Conservation (phyloP, 2,888 invertebrate genomes). For the Morinoia aosen region DNA sequence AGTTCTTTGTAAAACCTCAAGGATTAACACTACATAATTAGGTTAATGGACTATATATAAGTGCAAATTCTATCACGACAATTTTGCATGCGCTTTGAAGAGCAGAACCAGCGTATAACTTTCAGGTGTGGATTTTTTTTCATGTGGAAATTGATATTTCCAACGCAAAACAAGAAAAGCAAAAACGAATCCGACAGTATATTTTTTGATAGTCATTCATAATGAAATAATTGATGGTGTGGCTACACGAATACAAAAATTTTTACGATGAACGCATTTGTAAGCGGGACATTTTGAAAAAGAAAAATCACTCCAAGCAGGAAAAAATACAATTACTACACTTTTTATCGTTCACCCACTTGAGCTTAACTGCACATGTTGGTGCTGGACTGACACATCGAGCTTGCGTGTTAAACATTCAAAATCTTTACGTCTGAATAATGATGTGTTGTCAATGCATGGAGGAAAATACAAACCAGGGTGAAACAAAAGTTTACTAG, state of each 20-base stretch:
- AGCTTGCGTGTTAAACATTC: neutral
- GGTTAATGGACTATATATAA: neutral
- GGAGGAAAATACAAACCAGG: too few species aligned
- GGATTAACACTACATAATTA: neutral
- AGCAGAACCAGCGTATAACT: neutral
- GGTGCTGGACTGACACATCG: neutral
- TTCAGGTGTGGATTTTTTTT: too few species aligned
- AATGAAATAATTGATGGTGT: neutral
- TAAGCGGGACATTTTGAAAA: neutral
- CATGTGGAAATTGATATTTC: neutral
- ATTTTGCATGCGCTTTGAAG: neutral
- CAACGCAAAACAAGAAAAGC: neutral
- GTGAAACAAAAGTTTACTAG: too few species aligned
- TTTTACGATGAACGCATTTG: neutral
- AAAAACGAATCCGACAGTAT: neutral
- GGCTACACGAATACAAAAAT: neutral
- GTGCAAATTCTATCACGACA: neutral
- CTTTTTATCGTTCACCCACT: neutral
- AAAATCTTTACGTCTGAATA: too few species aligned
- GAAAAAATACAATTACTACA: neutral
- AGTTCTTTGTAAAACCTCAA: neutral
- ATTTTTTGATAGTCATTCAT: neutral
- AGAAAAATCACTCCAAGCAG: neutral
- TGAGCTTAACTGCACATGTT: neutral
- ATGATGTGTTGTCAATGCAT: too few species aligned